Evolutionary conservation across 1,140 invertebrate species (phyloP).

Genomic region (Drosophila pandora): DNA sequence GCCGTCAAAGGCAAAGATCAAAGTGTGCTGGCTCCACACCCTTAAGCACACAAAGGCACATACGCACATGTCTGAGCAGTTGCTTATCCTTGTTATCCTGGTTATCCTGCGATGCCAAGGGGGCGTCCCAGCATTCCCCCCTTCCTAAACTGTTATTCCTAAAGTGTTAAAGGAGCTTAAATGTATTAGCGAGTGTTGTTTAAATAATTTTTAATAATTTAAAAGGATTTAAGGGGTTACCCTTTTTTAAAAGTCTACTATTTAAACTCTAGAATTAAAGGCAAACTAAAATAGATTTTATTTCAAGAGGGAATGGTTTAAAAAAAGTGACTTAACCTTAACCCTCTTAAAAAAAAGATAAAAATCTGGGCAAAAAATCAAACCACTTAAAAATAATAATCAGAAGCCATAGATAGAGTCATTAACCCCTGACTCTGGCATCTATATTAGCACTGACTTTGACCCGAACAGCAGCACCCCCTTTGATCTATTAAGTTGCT

Average conservation of each 20-base stretch:
- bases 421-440: background rate
- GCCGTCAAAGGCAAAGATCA: constrained; percentile 71
- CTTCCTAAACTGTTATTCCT: background rate
- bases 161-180: no score
- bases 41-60: constrained; percentile 41
- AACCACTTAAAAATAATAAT: no score
- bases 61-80: constrained; percentile 8
- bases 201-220: no score
- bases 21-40: constrained; percentile 52
- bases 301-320: no score
- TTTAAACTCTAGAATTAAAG: no score
- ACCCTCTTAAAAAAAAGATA: no score
- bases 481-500: constrained; percentile 16
- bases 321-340: no score
- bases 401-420: background rate
- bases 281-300: no score
- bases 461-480: background rate
- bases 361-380: no score
- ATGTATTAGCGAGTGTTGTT: no score
- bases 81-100: constrained; percentile 23
- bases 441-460: background rate
- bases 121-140: background rate
- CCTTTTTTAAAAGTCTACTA: no score
- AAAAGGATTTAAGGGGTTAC: no score
- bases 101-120: constrained; percentile 6